Base-by-base conservation (phyloP, 2,797 vertebrate genomes). In the Podarcis siculus region DNA sequence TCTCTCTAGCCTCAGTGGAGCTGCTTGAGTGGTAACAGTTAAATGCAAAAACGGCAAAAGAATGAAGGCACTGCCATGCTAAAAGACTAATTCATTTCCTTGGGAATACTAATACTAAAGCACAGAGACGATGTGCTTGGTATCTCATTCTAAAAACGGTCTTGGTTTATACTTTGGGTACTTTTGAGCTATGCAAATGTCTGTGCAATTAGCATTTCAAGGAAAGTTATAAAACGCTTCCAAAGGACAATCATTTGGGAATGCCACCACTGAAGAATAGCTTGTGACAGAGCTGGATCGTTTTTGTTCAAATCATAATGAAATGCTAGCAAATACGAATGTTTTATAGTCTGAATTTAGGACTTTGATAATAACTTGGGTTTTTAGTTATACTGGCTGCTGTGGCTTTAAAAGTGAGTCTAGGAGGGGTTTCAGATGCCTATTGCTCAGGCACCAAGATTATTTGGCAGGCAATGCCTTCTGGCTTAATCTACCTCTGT, bases 281-380 rank as follows among this genome's bases (percentile, higher is more conserved):
- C 45, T 80, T 80, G 32, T 37, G 35, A 61, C 27, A 73, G 35
- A 73, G 86, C 49, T 81, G 78, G 25, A 27, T 82, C 71, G 86
- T 80, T 80, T 87, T 73, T 73, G 64, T 80, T 81, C 21, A 55
- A 87, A 73, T 81, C 78, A 81, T 87, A 81, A 82, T 42, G 67
- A 81, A 64, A 73, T 39, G 37, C 49, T 82, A 58, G 78, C 42
- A 87, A 79, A 42, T 75, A 64, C 32, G 21, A 64, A 61, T 79
- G 13, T 75, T 73, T 81, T 75, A 87, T 42, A 73, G 55, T 45
- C 79, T 42, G 69, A 55, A 81, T 87, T 81, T 87, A 82, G 81
- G 37, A 61, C 69, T 87, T 87, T 82, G 86, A 82, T 73, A 64
- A 75, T 66, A 87, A 81, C 35, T 61, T 49, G 13, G 39, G 66